A percentile compares a stretch with the other conserved stretches of the same genome.
Conservation (phyloP, 1,140 invertebrate species). For the Oedothorax gibbosus region DNA sequence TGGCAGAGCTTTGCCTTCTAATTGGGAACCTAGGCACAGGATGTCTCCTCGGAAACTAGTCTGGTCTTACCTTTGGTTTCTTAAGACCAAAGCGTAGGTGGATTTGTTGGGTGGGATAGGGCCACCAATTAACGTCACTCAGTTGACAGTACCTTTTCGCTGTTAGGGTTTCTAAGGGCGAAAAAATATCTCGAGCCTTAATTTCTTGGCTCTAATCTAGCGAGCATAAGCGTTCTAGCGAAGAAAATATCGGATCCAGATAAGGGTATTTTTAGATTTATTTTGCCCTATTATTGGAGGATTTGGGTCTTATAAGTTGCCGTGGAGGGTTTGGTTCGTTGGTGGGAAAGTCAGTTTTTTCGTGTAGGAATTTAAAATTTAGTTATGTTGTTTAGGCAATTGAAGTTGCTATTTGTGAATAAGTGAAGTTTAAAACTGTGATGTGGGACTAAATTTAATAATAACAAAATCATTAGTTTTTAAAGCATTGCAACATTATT, state of each 20-base stretch:
- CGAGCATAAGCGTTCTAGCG: conserved; percentile 32
- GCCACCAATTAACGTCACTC: conserved; percentile 55
- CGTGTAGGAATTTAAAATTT: no score
- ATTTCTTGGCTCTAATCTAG: conserved; percentile 48
- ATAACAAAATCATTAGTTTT: no score
- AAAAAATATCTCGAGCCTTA: conserved; percentile 28
- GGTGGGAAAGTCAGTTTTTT: no score
- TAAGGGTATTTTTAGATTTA: conserved; percentile 13
- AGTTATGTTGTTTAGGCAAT: no score
- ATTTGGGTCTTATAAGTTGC: not conserved
- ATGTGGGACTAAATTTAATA: no score
- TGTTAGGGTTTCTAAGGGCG: not conserved
- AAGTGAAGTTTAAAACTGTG: no score
- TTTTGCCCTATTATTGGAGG: conserved; percentile 6
- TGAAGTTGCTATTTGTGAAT: no score
- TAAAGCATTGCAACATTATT: no score
- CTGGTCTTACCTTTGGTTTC: conserved; percentile 3
- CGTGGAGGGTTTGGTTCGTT: no score
- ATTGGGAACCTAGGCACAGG: conserved; percentile 83
- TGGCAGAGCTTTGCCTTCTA: conserved; percentile 39
- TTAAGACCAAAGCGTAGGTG: not conserved
- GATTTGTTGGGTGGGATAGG: not conserved
- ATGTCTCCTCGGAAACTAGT: conserved; percentile 66
- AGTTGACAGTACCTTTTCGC: conserved; percentile 51
- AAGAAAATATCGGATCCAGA: conserved; percentile 36